Evolutionary conservation across 2,797 vertebrate species (phyloP).

Genomic region (Ambastaia sidthimunki): DNA sequence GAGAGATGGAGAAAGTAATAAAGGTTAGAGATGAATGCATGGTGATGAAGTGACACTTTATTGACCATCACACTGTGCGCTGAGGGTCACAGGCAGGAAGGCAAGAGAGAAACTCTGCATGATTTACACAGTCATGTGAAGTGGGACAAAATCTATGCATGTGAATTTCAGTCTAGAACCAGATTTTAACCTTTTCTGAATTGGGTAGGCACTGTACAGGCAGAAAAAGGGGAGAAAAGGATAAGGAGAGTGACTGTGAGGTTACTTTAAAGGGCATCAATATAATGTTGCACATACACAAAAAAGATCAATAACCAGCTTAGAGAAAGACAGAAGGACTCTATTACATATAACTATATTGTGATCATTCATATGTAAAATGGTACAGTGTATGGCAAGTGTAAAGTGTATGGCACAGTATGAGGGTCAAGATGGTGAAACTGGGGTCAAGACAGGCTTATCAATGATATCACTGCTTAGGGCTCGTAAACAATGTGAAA

Average conservation of each 20-base stretch:
- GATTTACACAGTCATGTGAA: background rate
- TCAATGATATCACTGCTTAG: constrained; percentile 66
- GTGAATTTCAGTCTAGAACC: background rate
- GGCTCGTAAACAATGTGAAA: constrained; percentile 56
- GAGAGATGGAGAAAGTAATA: constrained; percentile 13
- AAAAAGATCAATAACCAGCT: constrained; percentile 71
- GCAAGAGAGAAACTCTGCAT: background rate
- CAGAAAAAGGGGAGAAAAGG: background rate
- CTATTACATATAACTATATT: constrained; percentile 48
- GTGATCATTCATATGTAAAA: constrained; percentile 45
- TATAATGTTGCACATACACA: constrained; percentile 69
- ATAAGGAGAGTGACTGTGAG: constrained; percentile 14
- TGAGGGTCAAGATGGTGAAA: constrained; percentile 68
- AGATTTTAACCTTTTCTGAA: background rate
- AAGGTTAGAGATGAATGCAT: constrained; percentile 27
- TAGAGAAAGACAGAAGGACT: constrained; percentile 63
- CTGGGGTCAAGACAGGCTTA: constrained; percentile 76
- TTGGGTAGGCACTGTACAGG: background rate
- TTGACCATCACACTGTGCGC: constrained; percentile 3
- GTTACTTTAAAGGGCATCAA: constrained; percentile 1
- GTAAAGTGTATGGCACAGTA: constrained; percentile 62
- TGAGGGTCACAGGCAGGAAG: background rate
- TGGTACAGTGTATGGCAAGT: too few relatives aligned
- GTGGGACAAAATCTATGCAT: background rate
- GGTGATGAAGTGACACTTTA: constrained; percentile 7